Conservation (phyloP, 1,140 invertebrate species). For the Neelides sp. region DNA sequence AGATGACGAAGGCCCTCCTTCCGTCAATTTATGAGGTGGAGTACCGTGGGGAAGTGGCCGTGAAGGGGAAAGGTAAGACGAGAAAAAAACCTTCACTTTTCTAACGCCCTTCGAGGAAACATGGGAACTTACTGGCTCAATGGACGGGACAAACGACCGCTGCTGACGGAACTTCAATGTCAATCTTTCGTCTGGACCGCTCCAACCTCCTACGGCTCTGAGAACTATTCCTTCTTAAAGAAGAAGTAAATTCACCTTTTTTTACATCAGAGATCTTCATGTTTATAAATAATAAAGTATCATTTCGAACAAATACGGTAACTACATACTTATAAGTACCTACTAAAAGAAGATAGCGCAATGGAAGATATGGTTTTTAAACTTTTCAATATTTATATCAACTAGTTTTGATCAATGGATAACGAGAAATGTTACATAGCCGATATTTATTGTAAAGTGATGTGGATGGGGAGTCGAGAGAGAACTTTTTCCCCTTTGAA, state of each 20-base stretch:
- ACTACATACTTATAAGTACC: not conserved
- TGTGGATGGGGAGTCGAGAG: no score
- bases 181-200: constrained; percentile 17
- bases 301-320: not conserved
- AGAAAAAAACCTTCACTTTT: not conserved
- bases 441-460: no score
- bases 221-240: not conserved
- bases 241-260: not conserved
- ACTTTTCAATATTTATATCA: no score
- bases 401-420: no score
- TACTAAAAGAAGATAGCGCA: not conserved
- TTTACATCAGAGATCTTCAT: not conserved
- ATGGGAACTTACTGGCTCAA: constrained; percentile 91
- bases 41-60: constrained; percentile 54
- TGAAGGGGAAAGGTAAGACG: constrained; percentile 66
- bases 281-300: not conserved
- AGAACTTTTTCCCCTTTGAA: no score
- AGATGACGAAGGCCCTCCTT: constrained; percentile 66
- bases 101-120: constrained; percentile 44
- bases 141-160: constrained; percentile 48
- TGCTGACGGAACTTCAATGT: constrained; percentile 33
- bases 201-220: not conserved
- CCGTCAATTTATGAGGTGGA: constrained; percentile 59
- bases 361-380: not conserved
- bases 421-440: no score